These are phyloP conservation scores for Acanthurus lineatus DNA, from an alignment of 2,797 vertebrate genomes.

Conservation along the genomic window DNA sequence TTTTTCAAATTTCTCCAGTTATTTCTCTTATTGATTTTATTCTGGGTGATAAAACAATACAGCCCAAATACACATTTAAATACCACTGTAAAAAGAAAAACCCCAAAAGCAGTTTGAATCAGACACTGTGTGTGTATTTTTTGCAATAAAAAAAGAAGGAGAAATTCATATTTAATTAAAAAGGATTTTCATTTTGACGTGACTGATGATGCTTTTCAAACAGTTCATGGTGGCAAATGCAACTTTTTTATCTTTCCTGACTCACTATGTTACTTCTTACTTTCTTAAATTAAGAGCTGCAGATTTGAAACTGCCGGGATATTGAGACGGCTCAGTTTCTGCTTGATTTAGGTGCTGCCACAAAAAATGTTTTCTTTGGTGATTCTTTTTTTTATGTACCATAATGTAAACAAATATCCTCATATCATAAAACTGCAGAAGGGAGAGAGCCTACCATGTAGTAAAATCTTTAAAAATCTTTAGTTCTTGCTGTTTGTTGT, in stretches of 20 bases:
- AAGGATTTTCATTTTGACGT: background rate
- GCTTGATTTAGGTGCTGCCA: background rate
- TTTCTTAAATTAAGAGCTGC: background rate
- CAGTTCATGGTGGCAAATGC: background rate
- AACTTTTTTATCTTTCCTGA: constrained; percentile 3
- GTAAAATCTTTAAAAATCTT: too few species aligned
- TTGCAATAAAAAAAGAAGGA: background rate
- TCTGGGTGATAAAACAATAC: background rate
- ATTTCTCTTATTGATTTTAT: background rate
- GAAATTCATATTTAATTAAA: background rate
- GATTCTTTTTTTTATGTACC: background rate
- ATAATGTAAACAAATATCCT: background rate
- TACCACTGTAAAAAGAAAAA: constrained; percentile 4
- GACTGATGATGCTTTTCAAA: background rate
- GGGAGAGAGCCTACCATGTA: too few species aligned
- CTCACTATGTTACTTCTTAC: background rate
- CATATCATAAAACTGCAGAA: background rate
- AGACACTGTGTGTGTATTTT: background rate
- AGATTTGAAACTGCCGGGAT: background rate
- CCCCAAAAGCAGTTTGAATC: background rate
- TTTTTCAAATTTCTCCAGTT: background rate
- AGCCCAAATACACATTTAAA: background rate
- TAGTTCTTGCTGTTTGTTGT: constrained; percentile 1
- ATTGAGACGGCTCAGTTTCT: background rate
- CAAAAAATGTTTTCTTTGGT: background rate